A percentile compares a stretch with the other conserved stretches of the same genome.
phyloP scores from a whole-genome alignment of 2,113 vertebrate species.

The Perognathus longimembris region DNA sequence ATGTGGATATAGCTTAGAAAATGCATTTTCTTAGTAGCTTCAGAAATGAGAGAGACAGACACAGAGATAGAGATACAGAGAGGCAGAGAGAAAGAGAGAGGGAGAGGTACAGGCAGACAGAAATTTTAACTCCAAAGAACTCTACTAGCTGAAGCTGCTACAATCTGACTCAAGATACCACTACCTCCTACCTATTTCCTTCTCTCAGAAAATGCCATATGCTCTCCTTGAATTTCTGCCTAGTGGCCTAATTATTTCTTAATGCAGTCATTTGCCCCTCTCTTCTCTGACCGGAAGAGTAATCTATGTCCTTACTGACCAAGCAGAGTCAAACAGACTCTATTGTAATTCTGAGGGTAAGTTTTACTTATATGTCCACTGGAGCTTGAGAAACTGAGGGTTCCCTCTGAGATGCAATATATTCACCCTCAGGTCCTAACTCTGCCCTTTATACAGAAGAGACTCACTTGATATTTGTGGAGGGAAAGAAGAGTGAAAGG shows the following conservation, averaged over 20 bases:
- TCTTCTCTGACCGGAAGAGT: neutral
- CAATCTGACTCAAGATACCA: neutral
- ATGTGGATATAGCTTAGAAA: neutral
- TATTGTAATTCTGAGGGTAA: neutral
- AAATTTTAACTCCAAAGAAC: neutral
- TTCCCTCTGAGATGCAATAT: neutral
- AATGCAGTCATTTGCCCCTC: neutral
- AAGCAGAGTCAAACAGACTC: neutral
- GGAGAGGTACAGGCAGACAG: neutral
- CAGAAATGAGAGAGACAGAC: neutral
- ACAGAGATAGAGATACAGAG: neutral
- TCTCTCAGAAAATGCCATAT: neutral
- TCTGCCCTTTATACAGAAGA: neutral
- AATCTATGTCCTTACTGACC: neutral
- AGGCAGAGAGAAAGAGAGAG: neutral
- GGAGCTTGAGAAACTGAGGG: neutral
- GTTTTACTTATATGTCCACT: neutral
- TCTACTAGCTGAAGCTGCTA: neutral
- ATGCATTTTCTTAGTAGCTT: neutral
- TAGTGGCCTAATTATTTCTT: neutral
- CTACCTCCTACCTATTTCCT: neutral
- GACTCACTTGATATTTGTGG: neutral
- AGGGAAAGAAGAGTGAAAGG: neutral
- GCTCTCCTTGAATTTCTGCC: neutral
- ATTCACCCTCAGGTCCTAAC: neutral